Conservation (phyloP, 2,113 vertebrate species). For the Pterocles gutturalis region DNA sequence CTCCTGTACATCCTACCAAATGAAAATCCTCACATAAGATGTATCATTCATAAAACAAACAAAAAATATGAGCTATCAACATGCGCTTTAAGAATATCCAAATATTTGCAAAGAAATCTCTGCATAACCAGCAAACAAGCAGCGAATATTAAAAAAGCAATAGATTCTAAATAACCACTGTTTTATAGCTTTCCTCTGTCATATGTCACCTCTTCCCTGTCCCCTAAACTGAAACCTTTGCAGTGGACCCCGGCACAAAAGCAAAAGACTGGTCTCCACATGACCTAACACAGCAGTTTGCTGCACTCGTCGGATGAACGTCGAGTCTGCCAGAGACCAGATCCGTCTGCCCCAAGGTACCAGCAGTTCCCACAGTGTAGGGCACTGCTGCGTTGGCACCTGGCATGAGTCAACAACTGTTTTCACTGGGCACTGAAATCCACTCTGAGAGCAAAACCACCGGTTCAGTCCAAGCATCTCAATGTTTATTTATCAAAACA, state of each 20-base stretch:
- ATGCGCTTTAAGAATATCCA: neutral
- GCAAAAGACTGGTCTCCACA: neutral
- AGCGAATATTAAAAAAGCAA: neutral
- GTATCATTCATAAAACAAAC: neutral
- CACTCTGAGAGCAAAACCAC: neutral
- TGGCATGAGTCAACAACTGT: neutral
- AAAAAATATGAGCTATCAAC: neutral
- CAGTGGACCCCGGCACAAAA: neutral
- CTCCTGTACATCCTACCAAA: neutral
- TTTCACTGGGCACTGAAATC: neutral
- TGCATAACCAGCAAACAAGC: neutral
- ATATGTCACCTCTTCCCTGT: neutral
- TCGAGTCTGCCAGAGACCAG: neutral
- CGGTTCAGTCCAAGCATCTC: neutral
- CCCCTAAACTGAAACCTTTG: neutral
- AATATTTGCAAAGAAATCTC: neutral
- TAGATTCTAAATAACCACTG: neutral
- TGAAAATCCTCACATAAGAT: neutral
- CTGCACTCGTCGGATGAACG: neutral
- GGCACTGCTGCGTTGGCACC: neutral
- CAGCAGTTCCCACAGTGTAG: neutral
- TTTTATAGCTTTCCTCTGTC: neutral
- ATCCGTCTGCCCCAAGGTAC: neutral
- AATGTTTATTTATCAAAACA: neutral
- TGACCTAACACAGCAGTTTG: neutral